phyloP scores from a whole-genome alignment of 1,140 invertebrate genomes.

The Drusus annulatus region DNA sequence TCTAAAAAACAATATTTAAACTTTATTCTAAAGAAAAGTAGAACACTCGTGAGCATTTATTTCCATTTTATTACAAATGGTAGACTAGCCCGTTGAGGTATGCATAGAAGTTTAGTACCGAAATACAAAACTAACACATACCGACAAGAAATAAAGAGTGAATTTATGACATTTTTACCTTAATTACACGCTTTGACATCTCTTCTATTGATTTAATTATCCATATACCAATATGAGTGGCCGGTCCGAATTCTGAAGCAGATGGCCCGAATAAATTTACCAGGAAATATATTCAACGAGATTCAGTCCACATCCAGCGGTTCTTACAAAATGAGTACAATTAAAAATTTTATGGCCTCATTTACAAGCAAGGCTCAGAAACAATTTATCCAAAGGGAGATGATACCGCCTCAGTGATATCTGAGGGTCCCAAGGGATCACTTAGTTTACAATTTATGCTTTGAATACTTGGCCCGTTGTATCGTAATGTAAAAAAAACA shows the following conservation, averaged over 20 bases:
- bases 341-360: conserved; percentile 48
- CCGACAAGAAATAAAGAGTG: not conserved
- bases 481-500: too few relatives aligned
- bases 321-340: conserved; percentile 40
- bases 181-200: not conserved
- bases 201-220: conserved; percentile 9
- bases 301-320: conserved; percentile 27
- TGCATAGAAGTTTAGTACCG: not conserved
- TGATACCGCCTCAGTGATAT: conserved; percentile 29
- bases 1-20: too few relatives aligned
- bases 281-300: conserved; percentile 30
- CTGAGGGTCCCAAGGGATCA: not conserved
- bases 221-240: not conserved
- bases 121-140: not conserved
- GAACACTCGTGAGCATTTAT: too few relatives aligned
- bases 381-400: conserved; percentile 34
- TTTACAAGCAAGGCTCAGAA: conserved; percentile 42
- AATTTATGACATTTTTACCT: conserved; percentile 6
- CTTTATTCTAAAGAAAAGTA: too few relatives aligned
- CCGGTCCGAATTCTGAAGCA: conserved; percentile 2
- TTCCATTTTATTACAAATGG: too few relatives aligned
- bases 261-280: conserved; percentile 39
- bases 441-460: conserved; percentile 15
- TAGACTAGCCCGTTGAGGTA: too few relatives aligned
- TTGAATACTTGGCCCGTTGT: not conserved